These are phyloP conservation scores for Electrona antarctica DNA, from an alignment of 2,113 vertebrate species.

Conservation along the genomic window DNA sequence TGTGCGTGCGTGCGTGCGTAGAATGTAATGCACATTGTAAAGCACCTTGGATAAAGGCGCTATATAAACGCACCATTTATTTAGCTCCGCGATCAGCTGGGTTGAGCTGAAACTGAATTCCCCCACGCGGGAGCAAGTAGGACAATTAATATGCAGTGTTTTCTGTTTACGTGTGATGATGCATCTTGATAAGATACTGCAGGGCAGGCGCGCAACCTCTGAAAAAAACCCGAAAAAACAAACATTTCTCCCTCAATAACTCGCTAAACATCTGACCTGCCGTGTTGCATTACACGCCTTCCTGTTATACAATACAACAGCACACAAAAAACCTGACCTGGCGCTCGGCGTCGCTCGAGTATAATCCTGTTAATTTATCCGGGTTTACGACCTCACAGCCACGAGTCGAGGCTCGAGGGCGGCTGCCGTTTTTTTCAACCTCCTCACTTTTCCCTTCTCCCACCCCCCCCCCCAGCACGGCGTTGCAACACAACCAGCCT, in stretches of 20 bases:
- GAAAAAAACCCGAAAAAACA: too few species aligned
- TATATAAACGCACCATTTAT: too few species aligned
- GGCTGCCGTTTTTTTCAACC: constrained; percentile 17
- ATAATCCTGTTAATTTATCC: constrained; percentile 28
- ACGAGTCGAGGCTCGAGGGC: too few species aligned
- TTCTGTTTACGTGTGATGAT: constrained; percentile 16
- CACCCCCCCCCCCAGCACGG: too few species aligned
- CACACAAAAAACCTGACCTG: constrained; percentile 23
- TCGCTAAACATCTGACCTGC: constrained; percentile 35
- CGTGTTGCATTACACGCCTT: constrained; percentile 29
- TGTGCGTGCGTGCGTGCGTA: too few species aligned
- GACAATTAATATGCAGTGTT: too few species aligned
- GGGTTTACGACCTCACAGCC: constrained; percentile 1
- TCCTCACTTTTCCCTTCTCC: constrained; percentile 23
- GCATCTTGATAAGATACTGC: constrained; percentile 40
- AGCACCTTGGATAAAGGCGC: too few species aligned
- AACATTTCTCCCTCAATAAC: not conserved
- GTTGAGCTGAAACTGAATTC: too few species aligned
- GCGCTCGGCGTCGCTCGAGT: not conserved
- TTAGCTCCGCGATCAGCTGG: too few species aligned
- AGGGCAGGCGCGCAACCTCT: constrained; percentile 4
- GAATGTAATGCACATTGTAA: too few species aligned
- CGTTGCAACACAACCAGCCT: constrained; percentile 10
- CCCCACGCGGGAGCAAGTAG: too few species aligned
- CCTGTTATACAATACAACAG: too few species aligned